phyloP scores from a whole-genome alignment of 2,113 vertebrate species.

The Ursus arctos region DNA sequence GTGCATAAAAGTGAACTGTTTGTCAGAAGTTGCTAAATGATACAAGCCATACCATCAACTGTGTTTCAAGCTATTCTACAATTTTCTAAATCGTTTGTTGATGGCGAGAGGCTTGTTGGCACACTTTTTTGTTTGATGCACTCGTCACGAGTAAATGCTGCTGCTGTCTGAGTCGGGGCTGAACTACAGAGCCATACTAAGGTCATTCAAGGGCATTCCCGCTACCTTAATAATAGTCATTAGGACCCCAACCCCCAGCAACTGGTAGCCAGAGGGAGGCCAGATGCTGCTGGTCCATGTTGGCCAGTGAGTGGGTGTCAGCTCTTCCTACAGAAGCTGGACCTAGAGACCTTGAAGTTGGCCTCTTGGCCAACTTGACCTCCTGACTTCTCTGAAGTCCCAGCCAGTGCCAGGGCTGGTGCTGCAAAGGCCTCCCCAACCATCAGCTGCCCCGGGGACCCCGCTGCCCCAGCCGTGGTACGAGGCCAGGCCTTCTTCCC shows the following conservation, averaged over 20 bases:
- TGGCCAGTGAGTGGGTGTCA: not conserved
- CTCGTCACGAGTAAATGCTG: not conserved
- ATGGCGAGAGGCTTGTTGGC: not conserved
- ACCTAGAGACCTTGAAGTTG: not conserved
- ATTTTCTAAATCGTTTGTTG: not conserved
- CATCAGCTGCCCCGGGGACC: not conserved
- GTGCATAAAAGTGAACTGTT: not conserved
- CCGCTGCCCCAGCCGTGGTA: not conserved
- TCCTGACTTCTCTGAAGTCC: not conserved
- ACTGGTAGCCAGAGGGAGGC: not conserved
- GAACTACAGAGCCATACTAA: not conserved
- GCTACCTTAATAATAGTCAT: not conserved
- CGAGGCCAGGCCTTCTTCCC: not conserved
- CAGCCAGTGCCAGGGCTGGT: accelerated
- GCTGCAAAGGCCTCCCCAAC: accelerated
- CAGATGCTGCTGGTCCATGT: not conserved
- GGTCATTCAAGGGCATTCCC: not conserved
- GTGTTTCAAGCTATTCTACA: not conserved
- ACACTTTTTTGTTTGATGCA: not conserved
- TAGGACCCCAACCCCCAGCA: not conserved
- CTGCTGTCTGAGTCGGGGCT: not conserved
- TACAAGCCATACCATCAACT: too few species aligned
- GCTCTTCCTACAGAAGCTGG: not conserved
- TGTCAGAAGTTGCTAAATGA: not conserved
- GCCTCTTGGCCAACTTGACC: not conserved